Evolutionary conservation across 2,113 vertebrate species (phyloP).

Genomic region (Platysteira castanea): DNA sequence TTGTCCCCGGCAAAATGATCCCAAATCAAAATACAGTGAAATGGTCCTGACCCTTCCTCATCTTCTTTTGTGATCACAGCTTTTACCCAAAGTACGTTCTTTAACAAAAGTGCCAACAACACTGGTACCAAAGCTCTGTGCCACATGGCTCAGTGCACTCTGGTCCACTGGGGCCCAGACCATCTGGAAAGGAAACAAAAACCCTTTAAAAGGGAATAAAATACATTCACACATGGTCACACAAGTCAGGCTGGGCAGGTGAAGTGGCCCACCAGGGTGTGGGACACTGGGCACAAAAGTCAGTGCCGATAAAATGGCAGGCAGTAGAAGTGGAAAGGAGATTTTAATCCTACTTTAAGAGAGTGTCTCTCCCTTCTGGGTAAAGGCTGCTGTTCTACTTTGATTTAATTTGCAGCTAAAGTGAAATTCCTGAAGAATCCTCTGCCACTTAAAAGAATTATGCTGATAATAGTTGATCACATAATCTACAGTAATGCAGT

Average conservation of each 20-base stretch:
- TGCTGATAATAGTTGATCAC: not conserved
- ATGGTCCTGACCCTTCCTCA: not conserved
- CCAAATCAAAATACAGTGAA: not conserved
- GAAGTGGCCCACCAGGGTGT: not conserved
- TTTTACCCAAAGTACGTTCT: not conserved
- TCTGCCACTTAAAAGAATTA: not conserved
- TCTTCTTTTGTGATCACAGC: not conserved
- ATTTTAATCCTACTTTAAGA: not conserved
- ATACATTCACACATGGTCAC: not conserved
- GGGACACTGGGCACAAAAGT: not conserved
- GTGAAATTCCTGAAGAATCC: not conserved
- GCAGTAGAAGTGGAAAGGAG: not conserved
- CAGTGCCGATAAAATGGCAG: not conserved
- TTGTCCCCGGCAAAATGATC: not conserved
- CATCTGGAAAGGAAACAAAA: not conserved
- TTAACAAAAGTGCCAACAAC: not conserved
- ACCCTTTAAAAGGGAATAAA: not conserved
- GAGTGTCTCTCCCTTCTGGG: not conserved
- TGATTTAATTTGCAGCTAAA: not conserved
- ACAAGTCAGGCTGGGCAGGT: not conserved
- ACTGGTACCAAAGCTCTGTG: not conserved
- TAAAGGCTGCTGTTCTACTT: not conserved
- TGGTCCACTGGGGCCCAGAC: not conserved
- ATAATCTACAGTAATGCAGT: not conserved
- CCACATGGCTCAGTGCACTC: not conserved